These are phyloP conservation scores for Nephrocerus scutellatus DNA, from an alignment of 2,888 invertebrate genomes.

Conservation along the genomic window DNA sequence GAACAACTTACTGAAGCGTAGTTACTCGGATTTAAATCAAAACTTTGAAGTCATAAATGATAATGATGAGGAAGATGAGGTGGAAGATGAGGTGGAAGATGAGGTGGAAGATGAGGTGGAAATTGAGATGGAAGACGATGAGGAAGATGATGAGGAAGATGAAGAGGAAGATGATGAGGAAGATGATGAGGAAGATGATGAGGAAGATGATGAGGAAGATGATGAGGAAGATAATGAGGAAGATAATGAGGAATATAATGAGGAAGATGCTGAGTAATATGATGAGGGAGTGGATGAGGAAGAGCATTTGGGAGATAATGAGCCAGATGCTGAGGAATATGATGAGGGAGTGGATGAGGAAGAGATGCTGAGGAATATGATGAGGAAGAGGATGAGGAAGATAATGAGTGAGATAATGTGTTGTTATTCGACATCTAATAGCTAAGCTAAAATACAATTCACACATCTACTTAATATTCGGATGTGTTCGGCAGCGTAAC, in stretches of 20 bases:
- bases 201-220: background rate
- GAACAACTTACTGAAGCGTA: constrained; percentile 28
- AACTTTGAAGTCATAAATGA: background rate
- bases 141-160: background rate
- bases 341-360: background rate
- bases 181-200: background rate
- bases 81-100: background rate
- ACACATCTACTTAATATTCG: too few species aligned
- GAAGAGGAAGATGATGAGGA: background rate
- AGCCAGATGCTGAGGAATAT: background rate
- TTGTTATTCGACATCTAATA: background rate
- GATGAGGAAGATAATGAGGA: background rate
- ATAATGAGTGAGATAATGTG: constrained; percentile 21
- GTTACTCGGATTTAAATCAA: constrained; percentile 24
- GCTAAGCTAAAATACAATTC: too few species aligned
- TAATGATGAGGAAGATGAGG: background rate
- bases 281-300: background rate
- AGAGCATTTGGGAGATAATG: background rate
- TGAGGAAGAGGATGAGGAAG: background rate
- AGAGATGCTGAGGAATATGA: background rate
- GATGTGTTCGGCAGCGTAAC: too few species aligned
- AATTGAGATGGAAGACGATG: background rate
- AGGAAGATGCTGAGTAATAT: background rate
- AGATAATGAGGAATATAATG: background rate
- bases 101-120: background rate